Conservation (phyloP, 2,797 vertebrate species). For the Cheirogaleus major region DNA sequence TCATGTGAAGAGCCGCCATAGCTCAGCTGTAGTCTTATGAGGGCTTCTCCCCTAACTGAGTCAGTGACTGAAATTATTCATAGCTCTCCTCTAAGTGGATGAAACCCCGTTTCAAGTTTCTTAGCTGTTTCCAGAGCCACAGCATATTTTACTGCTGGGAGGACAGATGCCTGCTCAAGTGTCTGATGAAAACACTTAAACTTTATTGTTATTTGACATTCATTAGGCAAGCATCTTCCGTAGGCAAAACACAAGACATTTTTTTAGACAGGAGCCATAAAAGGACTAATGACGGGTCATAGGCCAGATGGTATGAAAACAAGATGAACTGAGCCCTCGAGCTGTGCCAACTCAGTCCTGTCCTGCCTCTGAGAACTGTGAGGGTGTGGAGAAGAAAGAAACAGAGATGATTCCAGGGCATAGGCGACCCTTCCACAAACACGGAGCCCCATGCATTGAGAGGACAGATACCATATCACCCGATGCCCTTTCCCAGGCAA, state of each 20-base stretch:
- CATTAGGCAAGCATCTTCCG: conserved; percentile 77
- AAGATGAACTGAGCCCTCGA: conserved; percentile 56
- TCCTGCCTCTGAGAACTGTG: conserved; percentile 27
- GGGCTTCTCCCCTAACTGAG: conserved; percentile 29
- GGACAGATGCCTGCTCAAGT: conserved; percentile 80
- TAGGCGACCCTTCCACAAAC: not conserved
- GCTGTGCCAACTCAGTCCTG: not conserved
- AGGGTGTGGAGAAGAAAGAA: not conserved
- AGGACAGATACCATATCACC: not conserved
- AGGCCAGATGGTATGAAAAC: conserved; percentile 75
- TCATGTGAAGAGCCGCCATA: not conserved
- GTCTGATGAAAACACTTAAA: conserved; percentile 79
- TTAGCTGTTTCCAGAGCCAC: conserved; percentile 67
- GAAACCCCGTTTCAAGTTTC: conserved; percentile 64
- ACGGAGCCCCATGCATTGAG: not conserved
- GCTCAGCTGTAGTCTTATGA: not conserved
- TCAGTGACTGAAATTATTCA: conserved; percentile 53
- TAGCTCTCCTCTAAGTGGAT: conserved; percentile 33
- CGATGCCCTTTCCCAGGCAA: not conserved
- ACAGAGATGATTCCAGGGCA: not conserved
- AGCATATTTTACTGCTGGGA: conserved; percentile 78
- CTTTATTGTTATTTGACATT: conserved; percentile 81
- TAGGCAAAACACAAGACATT: conserved; percentile 75
- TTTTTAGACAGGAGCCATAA: conserved; percentile 72
- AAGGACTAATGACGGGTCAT: conserved; percentile 76